These are phyloP conservation scores for Myotis pilosus DNA, from an alignment of 2,797 vertebrate genomes.

Conservation along the genomic window DNA sequence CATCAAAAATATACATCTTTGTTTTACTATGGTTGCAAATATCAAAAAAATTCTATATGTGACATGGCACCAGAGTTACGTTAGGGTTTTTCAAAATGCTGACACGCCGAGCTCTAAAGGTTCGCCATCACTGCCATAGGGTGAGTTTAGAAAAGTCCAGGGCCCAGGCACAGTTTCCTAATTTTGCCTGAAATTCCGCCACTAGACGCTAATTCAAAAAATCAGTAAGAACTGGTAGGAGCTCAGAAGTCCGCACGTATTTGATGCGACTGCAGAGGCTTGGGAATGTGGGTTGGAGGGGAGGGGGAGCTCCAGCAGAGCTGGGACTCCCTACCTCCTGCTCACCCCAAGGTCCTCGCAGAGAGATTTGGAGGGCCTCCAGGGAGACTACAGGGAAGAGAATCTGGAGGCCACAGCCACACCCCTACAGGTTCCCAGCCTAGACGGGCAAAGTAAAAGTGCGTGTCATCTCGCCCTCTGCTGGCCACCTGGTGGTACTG, in stretches of 20 bases:
- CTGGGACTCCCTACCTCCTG: not conserved
- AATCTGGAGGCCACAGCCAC: not conserved
- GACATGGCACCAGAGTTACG: no score
- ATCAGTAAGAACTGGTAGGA: not conserved
- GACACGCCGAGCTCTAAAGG: no score
- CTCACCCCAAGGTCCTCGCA: not conserved
- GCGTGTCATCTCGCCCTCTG: not conserved
- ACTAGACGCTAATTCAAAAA: not conserved
- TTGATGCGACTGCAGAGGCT: not conserved
- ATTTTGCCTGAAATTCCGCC: not conserved
- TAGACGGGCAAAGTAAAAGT: not conserved
- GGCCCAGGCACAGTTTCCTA: not conserved
- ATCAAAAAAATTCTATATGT: no score
- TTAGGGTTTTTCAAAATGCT: no score
- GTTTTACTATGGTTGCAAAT: no score
- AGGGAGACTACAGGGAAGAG: fast-evolving
- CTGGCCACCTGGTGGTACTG: not conserved
- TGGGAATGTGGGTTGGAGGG: not conserved
- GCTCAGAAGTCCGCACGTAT: not conserved
- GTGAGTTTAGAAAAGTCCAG: not conserved
- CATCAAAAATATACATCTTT: no score
- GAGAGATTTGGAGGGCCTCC: not conserved
- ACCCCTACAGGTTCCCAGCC: not conserved
- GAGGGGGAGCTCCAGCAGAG: not conserved
- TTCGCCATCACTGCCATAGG: no score